Percentiles rank a stretch among this genome's conserved stretches.
These are phyloP conservation scores for Rhamnusium bicolor DNA, from an alignment of 2,888 invertebrate species.

Conservation along the genomic window DNA sequence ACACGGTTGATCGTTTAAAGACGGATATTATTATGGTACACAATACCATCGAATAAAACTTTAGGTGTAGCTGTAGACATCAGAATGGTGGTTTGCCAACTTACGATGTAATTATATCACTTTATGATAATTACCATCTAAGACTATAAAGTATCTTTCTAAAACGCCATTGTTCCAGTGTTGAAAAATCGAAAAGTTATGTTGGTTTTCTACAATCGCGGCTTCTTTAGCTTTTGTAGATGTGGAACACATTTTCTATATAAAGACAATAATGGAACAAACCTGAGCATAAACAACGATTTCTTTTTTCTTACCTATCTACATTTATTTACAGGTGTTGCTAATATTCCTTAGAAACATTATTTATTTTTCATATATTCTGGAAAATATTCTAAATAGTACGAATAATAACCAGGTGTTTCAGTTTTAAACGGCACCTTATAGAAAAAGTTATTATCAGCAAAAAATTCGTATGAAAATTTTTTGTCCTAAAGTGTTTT, in stretches of 20 bases:
- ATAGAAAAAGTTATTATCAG: too few species aligned
- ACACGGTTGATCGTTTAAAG: neutral
- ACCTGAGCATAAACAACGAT: neutral
- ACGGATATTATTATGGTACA: constrained; percentile 12
- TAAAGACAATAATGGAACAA: constrained; percentile 1
- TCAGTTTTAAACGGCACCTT: too few species aligned
- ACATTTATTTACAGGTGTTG: neutral
- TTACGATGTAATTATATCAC: constrained; percentile 44
- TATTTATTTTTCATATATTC: neutral
- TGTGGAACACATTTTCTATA: constrained; percentile 4
- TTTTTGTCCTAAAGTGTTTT: too few species aligned
- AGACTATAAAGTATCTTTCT: constrained; percentile 32
- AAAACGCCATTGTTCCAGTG: constrained; percentile 22
- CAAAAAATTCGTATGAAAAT: too few species aligned
- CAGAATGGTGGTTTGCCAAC: constrained; percentile 37
- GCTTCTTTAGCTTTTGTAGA: neutral
- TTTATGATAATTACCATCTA: constrained; percentile 40
- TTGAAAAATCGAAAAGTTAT: neutral
- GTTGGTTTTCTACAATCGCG: constrained; percentile 5
- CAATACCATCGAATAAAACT: constrained; percentile 14
- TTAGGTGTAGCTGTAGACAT: constrained; percentile 30
- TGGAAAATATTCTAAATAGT: too few species aligned
- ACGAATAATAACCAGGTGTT: too few species aligned
- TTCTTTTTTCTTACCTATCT: neutral
- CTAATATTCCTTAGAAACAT: neutral